Conservation (phyloP, 2,888 invertebrate species). For the Gandaritis pyraliata region DNA sequence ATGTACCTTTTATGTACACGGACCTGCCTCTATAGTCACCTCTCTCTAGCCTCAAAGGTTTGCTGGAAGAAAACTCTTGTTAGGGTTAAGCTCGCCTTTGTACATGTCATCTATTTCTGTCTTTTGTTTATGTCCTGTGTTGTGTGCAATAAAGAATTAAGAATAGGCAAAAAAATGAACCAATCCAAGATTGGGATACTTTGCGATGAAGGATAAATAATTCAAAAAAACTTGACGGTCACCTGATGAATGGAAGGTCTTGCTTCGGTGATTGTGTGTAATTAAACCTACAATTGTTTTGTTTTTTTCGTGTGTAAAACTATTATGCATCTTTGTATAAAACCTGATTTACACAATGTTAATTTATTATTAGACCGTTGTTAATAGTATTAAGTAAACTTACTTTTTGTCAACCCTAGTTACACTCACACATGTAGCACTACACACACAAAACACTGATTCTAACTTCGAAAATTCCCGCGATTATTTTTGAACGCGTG, state of each 20-base stretch:
- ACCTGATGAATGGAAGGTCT: constrained; percentile 38
- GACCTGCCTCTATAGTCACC: too few species aligned
- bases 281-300: constrained; percentile 27
- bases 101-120: too few species aligned
- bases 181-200: not conserved
- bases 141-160: too few species aligned
- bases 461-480: constrained; percentile 44
- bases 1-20: too few species aligned
- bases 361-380: not conserved
- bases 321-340: not conserved
- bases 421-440: constrained; percentile 45
- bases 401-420: constrained; percentile 32
- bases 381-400: constrained; percentile 11
- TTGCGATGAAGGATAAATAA: constrained; percentile 6
- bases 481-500: constrained; percentile 46
- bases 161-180: not conserved
- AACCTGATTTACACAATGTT: too few species aligned
- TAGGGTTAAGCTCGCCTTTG: too few species aligned
- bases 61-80: too few species aligned
- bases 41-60: too few species aligned
- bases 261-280: constrained; percentile 20
- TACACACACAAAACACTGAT: constrained; percentile 46
- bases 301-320: constrained; percentile 4
- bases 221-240: constrained; percentile 31
- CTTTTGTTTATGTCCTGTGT: too few species aligned